Base-by-base conservation (phyloP, 2,113 vertebrate genomes). In the Pomatostomus ruficeps region DNA sequence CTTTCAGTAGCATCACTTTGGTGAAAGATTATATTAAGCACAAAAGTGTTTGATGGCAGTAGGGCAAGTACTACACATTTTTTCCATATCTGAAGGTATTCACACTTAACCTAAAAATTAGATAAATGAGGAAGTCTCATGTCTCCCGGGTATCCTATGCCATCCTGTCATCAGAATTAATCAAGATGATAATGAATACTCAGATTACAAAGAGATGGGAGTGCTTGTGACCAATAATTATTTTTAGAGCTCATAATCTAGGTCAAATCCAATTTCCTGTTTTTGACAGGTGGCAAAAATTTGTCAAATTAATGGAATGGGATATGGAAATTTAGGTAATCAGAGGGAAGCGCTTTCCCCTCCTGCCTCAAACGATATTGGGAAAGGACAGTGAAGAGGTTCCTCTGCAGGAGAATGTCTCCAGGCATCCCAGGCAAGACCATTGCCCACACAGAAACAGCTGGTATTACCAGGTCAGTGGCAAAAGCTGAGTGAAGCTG, bases 211-310 rank as follows among this genome's bases (percentile, higher is more conserved):
- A 97, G 97, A 96, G 95, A 91, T 94, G 96, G 93, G 96, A 97
- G 95, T 95, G 95, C 95, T 97, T 11, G 2, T 40, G 85, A 97
- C 94, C 93, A 97, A 97, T 97, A 97, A 97, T 96, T 97, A 98
- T 96, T 97, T 97, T 97, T 94, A 97, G 95, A 95, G 97, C 98
- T 96, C 86, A 93, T 96, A 97, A 97, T 95, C 96, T 95, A 97
- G 97, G 97, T 97, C 97, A 97, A 95, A 97, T 97, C 93, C 96
- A 98, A 97, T 97, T 97, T 98, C 97, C 97, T 96, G 83, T 89
- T 94, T 97, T 95, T 95, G 95, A 96, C 89, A 95, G 94, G 97
- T 97, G 95, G 87, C 83, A 95, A 95, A 96, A 96, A 97, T 89
- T 95, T 95, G 89, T 92, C 85, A 67, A 45, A 96, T 97, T 93